Base-by-base conservation (phyloP, 2,113 vertebrate species). In the Rana temporaria region DNA sequence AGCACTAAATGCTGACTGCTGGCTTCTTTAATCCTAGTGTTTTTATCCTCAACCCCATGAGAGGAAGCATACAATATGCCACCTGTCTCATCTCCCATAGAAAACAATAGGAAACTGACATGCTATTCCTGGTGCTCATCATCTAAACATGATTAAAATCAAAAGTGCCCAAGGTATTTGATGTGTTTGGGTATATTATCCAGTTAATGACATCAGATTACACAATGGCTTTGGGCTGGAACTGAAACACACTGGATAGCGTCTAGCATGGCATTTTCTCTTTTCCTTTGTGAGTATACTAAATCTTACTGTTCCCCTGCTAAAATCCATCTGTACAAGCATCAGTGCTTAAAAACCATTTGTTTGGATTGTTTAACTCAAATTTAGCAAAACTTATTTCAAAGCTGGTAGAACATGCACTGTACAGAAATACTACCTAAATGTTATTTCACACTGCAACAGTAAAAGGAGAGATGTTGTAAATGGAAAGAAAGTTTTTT, bases 21-120 rank as follows among this genome's bases (percentile, higher is more conserved):
- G 56, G 56, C 56, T 75, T 75, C 55, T 62, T 62, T 74, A 42
- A 60, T 75, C 72, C 22, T 60, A 75, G 62, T 75, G 72, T 75
- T 62, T 73, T 60, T 75, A 62, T 75, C 56, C 56, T 12, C 17
- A 34, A 20, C 72, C 72, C 14, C 72, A 75, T 60, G 56, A 60
- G 72, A 75, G 32, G 15, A 17, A 34, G 34, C 30, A 62, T 4
- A 62, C 56, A 75, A 75, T 75, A 75, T 75, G 72, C 56, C 72
- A 59, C 26, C 72, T 75, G 72, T 75, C 56, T 62, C 12, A 38
- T 75, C 19, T 75, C 72, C 59, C 16, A 16, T 62, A 75, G 56
- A n/a, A 60, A 6, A 75, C 56, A 75, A 42, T 42, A 60, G 56
- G 60, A 60, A 42, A 60, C 2, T 62, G 72, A 75, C 56, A 75